Evolutionary conservation across 1,140 invertebrate species (phyloP).

Genomic region (Bombus impatiens): DNA sequence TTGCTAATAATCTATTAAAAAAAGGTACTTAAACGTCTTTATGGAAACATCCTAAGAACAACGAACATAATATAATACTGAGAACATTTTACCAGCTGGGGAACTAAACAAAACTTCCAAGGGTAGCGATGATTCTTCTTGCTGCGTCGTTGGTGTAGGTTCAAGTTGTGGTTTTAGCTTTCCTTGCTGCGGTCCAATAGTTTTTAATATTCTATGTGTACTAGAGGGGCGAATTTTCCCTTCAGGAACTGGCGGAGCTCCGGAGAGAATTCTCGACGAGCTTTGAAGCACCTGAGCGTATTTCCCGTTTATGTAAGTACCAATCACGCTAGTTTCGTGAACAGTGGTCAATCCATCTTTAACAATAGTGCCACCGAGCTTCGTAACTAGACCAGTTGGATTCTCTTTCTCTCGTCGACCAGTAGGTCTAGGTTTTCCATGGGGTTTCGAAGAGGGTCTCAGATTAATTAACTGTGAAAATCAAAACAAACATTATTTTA

Average conservation of each 20-base stretch:
- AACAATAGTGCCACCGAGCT: slow-evolving; percentile 90
- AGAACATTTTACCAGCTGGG: slow-evolving; percentile 56
- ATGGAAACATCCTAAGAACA: too few species aligned
- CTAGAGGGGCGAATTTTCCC: slow-evolving; percentile 86
- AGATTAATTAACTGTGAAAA: slow-evolving; percentile 79
- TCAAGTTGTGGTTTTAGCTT: slow-evolving; percentile 83
- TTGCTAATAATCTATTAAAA: too few species aligned
- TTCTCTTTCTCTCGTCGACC: slow-evolving; percentile 84
- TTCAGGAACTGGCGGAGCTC: slow-evolving; percentile 47
- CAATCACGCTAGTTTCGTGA: slow-evolving; percentile 93
- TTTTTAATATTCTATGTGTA: slow-evolving; percentile 88
- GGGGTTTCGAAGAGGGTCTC: slow-evolving; percentile 77
- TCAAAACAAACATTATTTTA: background rate
- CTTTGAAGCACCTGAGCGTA: slow-evolving; percentile 92
- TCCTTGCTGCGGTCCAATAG: slow-evolving; percentile 85
- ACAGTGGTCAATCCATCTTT: slow-evolving; percentile 92
- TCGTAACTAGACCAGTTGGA: slow-evolving; percentile 90
- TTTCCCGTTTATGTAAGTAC: slow-evolving; percentile 93
- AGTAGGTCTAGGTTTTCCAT: slow-evolving; percentile 73
- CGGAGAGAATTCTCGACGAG: slow-evolving; percentile 84
- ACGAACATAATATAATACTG: too few species aligned
- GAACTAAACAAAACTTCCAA: slow-evolving; percentile 81
- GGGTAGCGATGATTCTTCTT: slow-evolving; percentile 83
- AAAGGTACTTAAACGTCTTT: too few species aligned
- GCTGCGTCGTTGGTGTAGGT: slow-evolving; percentile 84